Evolutionary conservation across 2,888 invertebrate genomes (phyloP).

Genomic region (Noctua pronuba): DNA sequence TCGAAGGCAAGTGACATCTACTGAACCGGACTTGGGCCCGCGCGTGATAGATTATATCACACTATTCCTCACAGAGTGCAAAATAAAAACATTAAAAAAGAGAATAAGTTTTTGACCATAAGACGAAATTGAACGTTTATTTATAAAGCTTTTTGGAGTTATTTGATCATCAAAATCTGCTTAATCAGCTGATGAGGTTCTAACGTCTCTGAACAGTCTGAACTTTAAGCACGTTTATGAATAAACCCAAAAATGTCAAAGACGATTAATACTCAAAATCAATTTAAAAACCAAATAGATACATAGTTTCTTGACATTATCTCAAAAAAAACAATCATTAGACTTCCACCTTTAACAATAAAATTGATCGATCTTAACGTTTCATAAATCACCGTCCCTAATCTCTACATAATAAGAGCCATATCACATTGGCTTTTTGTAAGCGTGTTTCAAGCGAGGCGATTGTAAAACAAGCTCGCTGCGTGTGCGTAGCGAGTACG

Average conservation of each 20-base stretch:
- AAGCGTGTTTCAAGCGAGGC: neutral
- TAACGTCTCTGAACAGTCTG: neutral
- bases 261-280: slow-evolving; percentile 1
- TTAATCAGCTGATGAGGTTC: neutral
- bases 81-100: neutral
- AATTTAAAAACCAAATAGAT: slow-evolving; percentile 1
- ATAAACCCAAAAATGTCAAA: neutral
- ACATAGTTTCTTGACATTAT: slow-evolving; percentile 6
- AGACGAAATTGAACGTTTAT: neutral
- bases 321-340: slow-evolving; percentile 13
- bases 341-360: slow-evolving; percentile 37
- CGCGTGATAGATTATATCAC: neutral
- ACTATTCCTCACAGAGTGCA: neutral
- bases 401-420: slow-evolving; percentile 13
- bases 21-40: neutral
- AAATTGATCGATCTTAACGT: slow-evolving; percentile 39
- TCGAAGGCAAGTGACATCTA: neutral
- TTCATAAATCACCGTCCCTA: slow-evolving; percentile 30
- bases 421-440: neutral
- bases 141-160: neutral
- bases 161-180: neutral
- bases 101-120: neutral
- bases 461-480: neutral
- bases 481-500: neutral
- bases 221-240: neutral